Evolutionary conservation across 2,797 vertebrate genomes (phyloP).

Genomic region (Syngnathus rostellatus): DNA sequence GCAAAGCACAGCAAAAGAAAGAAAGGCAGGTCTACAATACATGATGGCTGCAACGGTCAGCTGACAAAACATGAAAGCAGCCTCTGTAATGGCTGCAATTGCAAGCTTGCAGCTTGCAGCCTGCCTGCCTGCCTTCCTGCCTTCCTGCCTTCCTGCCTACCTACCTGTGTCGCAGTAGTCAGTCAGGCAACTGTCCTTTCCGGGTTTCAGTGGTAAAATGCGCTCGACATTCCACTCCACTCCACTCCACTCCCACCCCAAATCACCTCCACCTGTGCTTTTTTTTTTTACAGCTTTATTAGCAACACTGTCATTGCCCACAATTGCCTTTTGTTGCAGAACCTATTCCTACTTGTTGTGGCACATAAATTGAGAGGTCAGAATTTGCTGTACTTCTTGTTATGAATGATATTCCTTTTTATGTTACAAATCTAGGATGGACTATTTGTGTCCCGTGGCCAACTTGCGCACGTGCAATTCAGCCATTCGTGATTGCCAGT

Average conservation of each 20-base stretch:
- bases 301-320: background rate
- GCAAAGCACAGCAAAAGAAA: conserved; percentile 27
- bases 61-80: conserved; percentile 46
- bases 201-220: too few species aligned
- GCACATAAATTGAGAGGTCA: too few species aligned
- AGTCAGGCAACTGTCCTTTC: too few species aligned
- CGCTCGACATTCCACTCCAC: too few species aligned
- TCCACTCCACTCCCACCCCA: too few species aligned
- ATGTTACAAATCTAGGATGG: background rate
- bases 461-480: background rate
- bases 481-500: background rate
- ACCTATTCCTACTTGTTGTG: background rate
- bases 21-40: conserved; percentile 32
- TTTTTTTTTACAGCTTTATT: background rate
- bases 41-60: conserved; percentile 41
- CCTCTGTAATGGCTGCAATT: conserved; percentile 48
- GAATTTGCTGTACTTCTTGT: too few species aligned
- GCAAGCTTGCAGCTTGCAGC: conserved; percentile 26
- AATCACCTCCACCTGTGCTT: too few species aligned
- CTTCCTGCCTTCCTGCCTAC: too few species aligned
- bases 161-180: too few species aligned
- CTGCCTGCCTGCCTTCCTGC: too few species aligned
- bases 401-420: background rate
- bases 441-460: background rate
- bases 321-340: background rate